These are phyloP conservation scores for Acromyrmex heyeri DNA, from an alignment of 1,140 invertebrate genomes.

Conservation along the genomic window DNA sequence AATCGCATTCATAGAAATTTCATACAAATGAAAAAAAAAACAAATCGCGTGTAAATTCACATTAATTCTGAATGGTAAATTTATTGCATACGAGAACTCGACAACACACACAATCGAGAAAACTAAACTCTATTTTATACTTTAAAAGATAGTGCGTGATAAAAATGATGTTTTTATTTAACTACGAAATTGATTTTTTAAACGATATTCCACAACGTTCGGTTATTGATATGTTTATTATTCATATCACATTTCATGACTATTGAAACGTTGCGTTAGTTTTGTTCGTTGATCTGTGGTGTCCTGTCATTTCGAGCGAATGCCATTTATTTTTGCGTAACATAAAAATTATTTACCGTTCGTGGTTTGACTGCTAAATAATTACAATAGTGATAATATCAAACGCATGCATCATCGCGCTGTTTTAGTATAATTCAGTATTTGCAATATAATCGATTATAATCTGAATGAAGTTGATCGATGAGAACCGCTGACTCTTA, in stretches of 20 bases:
- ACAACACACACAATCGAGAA: too few species aligned
- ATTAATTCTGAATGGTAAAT: neutral
- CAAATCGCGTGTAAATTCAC: neutral
- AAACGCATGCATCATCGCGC: neutral
- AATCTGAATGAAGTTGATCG: slow-evolving; percentile 13
- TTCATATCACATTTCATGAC: neutral
- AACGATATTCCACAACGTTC: neutral
- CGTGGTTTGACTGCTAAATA: slow-evolving; percentile 12
- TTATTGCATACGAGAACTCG: neutral
- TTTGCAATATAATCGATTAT: neutral
- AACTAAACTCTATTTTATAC: neutral
- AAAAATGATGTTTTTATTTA: slow-evolving; percentile 3
- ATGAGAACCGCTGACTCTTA: neutral
- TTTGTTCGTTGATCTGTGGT: neutral
- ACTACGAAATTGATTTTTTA: neutral
- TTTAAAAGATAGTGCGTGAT: neutral
- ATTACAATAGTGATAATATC: neutral
- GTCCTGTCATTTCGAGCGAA: neutral
- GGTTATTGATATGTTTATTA: neutral
- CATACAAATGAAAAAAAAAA: neutral
- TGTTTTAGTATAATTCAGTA: slow-evolving; percentile 1
- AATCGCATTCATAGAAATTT: neutral
- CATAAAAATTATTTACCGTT: neutral
- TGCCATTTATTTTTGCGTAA: neutral
- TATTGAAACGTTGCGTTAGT: slow-evolving; percentile 8